Evolutionary conservation across 1,140 invertebrate genomes (phyloP).

Genomic region (Trypoxylus dichotomus): DNA sequence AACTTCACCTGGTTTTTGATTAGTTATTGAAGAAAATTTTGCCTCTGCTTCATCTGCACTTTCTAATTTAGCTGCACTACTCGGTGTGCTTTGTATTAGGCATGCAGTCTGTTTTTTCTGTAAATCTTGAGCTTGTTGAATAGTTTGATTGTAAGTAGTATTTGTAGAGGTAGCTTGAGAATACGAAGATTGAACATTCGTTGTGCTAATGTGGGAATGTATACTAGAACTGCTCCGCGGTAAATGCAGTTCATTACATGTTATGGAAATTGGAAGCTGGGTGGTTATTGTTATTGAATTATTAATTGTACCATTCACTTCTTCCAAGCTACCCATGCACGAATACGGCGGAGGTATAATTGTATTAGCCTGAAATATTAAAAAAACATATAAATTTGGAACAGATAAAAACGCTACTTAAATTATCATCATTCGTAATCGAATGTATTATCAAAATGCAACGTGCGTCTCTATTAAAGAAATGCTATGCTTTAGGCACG

Average conservation of each 20-base stretch:
- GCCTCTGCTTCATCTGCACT: neutral
- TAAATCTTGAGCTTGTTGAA: conserved; percentile 1
- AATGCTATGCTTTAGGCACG: no score
- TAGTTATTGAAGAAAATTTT: neutral
- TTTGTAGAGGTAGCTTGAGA: neutral
- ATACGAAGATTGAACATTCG: neutral
- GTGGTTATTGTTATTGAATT: conserved; percentile 7
- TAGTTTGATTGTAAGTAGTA: neutral
- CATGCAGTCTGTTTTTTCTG: neutral
- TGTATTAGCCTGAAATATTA: conserved; percentile 65
- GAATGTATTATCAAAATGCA: no score
- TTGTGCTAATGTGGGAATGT: conserved; percentile 31
- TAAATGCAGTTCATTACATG: conserved; percentile 33
- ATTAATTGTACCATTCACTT: conserved; percentile 50
- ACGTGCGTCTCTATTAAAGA: no score
- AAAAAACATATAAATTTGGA: conserved; percentile 29
- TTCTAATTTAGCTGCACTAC: neutral
- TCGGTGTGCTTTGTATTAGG: neutral
- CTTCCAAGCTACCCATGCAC: conserved; percentile 72
- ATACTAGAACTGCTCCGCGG: conserved; percentile 29
- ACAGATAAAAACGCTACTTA: no score
- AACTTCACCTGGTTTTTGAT: conserved; percentile 26
- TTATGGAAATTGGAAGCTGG: conserved; percentile 31
- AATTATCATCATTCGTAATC: no score
- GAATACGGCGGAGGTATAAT: conserved; percentile 80